phyloP scores from a whole-genome alignment of 1,140 invertebrate species.

The Maniola jurtina region DNA sequence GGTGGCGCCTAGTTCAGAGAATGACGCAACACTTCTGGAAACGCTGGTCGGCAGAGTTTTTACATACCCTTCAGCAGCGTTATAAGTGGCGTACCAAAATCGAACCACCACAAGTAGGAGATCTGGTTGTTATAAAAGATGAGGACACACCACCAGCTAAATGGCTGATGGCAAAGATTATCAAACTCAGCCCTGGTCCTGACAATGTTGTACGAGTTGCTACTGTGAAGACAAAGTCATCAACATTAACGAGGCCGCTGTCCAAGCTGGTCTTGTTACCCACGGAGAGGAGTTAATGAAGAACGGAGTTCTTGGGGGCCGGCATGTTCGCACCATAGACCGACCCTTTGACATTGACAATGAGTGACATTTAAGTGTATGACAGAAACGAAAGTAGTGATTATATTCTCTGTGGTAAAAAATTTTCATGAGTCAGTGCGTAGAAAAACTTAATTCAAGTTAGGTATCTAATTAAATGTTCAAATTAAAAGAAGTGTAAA shows the following conservation, averaged over 20 bases:
- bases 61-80: conserved; percentile 19
- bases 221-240: background rate
- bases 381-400: too few species aligned
- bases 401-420: too few species aligned
- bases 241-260: background rate
- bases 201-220: conserved; percentile 1
- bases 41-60: conserved; percentile 32
- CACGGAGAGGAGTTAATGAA: too few species aligned
- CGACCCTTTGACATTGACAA: too few species aligned
- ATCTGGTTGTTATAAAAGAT: conserved; percentile 13
- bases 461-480: too few species aligned
- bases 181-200: background rate
- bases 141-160: conserved; percentile 6
- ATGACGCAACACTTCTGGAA: conserved; percentile 30
- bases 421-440: too few species aligned
- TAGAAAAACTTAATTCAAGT: too few species aligned
- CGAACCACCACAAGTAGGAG: background rate
- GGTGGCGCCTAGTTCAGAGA: conserved; percentile 30
- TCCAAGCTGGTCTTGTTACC: background rate
- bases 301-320: too few species aligned
- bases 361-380: too few species aligned
- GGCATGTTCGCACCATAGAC: too few species aligned
- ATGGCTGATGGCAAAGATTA: conserved; percentile 5
- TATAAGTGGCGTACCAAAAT: conserved; percentile 18
- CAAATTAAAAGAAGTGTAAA: too few species aligned